These are phyloP conservation scores for Alligator mississippiensis DNA, from an alignment of 2,113 vertebrate genomes.

Conservation along the genomic window DNA sequence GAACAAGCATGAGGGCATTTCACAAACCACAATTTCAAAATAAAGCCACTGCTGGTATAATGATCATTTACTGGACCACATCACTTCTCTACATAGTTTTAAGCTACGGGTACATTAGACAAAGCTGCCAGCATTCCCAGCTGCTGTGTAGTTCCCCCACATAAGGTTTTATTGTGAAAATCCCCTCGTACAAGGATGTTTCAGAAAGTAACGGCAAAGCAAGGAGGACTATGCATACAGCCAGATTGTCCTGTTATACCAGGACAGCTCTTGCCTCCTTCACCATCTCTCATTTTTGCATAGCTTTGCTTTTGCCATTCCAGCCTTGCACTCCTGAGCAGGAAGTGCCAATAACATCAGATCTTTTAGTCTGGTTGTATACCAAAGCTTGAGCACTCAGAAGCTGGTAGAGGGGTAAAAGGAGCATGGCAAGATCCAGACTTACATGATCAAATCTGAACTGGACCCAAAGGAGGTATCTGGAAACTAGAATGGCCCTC, in stretches of 20 bases:
- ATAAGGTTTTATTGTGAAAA: too few species aligned
- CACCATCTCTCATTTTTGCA: neutral
- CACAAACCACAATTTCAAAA: too few species aligned
- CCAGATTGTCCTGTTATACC: neutral
- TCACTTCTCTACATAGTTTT: too few species aligned
- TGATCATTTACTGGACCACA: too few species aligned
- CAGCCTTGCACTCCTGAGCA: neutral
- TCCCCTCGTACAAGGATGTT: too few species aligned
- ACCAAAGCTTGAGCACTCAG: fast-evolving
- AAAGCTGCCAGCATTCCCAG: too few species aligned
- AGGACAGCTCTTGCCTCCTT: neutral
- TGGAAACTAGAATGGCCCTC: neutral
- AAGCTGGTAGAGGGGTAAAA: fast-evolving
- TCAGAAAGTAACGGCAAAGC: too few species aligned
- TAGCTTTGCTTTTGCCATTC: neutral
- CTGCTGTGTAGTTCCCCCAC: too few species aligned
- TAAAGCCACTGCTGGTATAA: too few species aligned
- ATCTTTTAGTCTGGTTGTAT: fast-evolving
- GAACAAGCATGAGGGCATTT: neutral
- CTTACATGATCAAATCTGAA: neutral
- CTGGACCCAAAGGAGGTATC: neutral
- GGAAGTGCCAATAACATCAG: neutral
- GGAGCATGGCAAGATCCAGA: neutral
- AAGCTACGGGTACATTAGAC: neutral
- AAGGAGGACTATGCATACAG: neutral